These are phyloP conservation scores for Apis dorsata DNA, from an alignment of 1,140 invertebrate genomes.

Conservation along the genomic window DNA sequence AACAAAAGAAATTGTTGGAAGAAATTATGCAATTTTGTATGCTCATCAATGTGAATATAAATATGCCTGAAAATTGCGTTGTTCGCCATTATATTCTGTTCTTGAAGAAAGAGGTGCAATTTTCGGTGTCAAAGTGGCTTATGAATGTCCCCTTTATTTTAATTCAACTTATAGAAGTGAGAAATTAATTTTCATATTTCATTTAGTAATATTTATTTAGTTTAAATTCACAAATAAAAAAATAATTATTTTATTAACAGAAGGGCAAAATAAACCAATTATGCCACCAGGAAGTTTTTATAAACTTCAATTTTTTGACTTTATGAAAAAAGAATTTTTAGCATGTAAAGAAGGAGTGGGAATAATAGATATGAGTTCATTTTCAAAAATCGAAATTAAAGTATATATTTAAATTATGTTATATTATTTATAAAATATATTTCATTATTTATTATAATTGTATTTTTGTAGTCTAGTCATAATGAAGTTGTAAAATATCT, in stretches of 20 bases:
- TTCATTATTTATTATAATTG: not conserved
- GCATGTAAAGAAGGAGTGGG: conserved; percentile 90
- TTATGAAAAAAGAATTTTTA: conserved; percentile 87
- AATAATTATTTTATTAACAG: conserved; percentile 66
- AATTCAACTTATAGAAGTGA: conserved; percentile 80
- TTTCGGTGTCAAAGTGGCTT: conserved; percentile 93
- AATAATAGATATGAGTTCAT: conserved; percentile 92
- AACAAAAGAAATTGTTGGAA: conserved; percentile 87
- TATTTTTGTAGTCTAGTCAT: conserved; percentile 79
- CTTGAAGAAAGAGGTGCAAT: conserved; percentile 88
- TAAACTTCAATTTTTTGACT: conserved; percentile 89
- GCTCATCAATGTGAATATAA: conserved; percentile 84
- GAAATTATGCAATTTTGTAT: conserved; percentile 85
- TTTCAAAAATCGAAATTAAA: conserved; percentile 90
- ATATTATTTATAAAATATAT: not conserved
- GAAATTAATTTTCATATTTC: conserved; percentile 4
- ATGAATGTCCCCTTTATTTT: conserved; percentile 87
- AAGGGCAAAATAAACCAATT: conserved; percentile 75
- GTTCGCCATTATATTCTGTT: conserved; percentile 89
- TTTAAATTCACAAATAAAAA: conserved; percentile 1
- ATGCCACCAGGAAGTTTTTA: conserved; percentile 84
- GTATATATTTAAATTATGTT: conserved; percentile 75
- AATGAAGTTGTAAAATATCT: conserved; percentile 85
- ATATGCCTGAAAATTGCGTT: conserved; percentile 86
- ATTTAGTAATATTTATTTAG: not conserved